A percentile compares a stretch with the other conserved stretches of the same genome.
phyloP scores from a whole-genome alignment of 2,113 vertebrate species.

The Eptatretus burgeri region DNA sequence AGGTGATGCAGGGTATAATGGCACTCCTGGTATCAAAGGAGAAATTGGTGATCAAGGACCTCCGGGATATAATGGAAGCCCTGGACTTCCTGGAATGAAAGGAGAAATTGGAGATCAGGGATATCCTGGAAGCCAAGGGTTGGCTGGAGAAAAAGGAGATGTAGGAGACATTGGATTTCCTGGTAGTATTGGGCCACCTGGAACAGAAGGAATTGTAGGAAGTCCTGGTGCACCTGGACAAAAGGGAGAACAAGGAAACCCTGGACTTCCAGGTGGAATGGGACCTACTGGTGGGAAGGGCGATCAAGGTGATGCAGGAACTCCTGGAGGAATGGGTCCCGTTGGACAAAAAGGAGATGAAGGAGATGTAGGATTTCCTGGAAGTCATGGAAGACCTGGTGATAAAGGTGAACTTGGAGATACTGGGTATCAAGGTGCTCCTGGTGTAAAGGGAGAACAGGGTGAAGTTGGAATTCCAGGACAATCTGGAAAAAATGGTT shows the following conservation, averaged over 20 bases:
- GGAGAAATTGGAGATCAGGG: no score
- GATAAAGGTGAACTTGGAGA: no score
- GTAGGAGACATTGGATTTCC: constrained; percentile 10
- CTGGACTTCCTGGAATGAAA: background rate
- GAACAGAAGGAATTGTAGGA: constrained; percentile 13
- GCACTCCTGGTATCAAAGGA: constrained; percentile 31
- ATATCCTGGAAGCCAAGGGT: constrained; percentile 12
- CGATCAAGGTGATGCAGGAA: background rate
- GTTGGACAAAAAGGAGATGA: background rate
- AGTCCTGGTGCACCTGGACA: constrained; percentile 24
- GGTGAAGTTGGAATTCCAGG: no score
- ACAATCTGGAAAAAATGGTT: constrained; percentile 29
- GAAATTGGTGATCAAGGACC: constrained; percentile 28
- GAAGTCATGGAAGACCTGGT: no score
- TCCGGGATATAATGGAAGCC: background rate
- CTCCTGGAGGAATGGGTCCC: background rate
- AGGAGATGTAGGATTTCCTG: no score
- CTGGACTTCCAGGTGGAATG: constrained; percentile 20
- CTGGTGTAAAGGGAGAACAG: no score
- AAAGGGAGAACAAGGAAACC: constrained; percentile 35
- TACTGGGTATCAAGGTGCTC: no score
- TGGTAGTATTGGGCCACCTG: constrained; percentile 21
- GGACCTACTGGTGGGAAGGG: background rate
- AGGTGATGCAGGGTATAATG: constrained; percentile 21
- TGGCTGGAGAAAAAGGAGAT: constrained; percentile 12